phyloP scores from a whole-genome alignment of 2,113 vertebrate genomes.

The Chaetorhynchus papuensis region DNA sequence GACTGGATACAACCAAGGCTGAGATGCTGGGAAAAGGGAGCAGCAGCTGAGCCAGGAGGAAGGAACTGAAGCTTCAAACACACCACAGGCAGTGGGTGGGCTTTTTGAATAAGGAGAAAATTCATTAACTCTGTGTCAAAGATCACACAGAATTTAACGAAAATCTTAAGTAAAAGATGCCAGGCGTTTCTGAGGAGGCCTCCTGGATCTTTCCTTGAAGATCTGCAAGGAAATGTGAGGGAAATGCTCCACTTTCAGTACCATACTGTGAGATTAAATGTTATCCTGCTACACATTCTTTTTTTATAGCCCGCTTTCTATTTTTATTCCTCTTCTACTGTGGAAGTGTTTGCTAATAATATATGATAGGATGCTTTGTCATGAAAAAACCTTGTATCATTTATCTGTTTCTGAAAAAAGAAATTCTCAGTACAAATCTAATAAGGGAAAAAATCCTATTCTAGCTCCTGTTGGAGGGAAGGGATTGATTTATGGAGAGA shows the following conservation, averaged over 20 bases:
- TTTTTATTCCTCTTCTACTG: slow-evolving; percentile 55
- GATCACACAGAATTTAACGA: neutral
- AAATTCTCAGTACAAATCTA: slow-evolving; percentile 65
- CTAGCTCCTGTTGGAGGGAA: slow-evolving; percentile 45
- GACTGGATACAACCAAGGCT: fast-evolving
- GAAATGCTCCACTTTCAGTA: slow-evolving; percentile 35
- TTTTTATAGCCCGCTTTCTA: slow-evolving; percentile 63
- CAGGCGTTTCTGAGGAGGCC: neutral
- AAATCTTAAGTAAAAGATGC: slow-evolving; percentile 41
- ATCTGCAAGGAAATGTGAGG: slow-evolving; percentile 11
- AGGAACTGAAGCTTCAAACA: neutral
- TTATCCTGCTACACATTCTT: slow-evolving; percentile 35
- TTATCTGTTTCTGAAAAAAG: slow-evolving; percentile 63
- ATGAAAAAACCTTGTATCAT: slow-evolving; percentile 57
- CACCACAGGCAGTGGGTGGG: neutral
- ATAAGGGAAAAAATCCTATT: slow-evolving; percentile 54
- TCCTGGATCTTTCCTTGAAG: slow-evolving; percentile 41
- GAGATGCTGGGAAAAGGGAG: neutral
- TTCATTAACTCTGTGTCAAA: slow-evolving; percentile 41
- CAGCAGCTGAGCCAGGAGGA: neutral
- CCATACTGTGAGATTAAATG: slow-evolving; percentile 39
- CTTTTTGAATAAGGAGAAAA: slow-evolving; percentile 27
- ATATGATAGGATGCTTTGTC: slow-evolving; percentile 63
- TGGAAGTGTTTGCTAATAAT: slow-evolving; percentile 64
- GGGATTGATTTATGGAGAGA: slow-evolving; percentile 63